Conservation (phyloP, 2,797 vertebrate species). For the Limnodromus scolopaceus region DNA sequence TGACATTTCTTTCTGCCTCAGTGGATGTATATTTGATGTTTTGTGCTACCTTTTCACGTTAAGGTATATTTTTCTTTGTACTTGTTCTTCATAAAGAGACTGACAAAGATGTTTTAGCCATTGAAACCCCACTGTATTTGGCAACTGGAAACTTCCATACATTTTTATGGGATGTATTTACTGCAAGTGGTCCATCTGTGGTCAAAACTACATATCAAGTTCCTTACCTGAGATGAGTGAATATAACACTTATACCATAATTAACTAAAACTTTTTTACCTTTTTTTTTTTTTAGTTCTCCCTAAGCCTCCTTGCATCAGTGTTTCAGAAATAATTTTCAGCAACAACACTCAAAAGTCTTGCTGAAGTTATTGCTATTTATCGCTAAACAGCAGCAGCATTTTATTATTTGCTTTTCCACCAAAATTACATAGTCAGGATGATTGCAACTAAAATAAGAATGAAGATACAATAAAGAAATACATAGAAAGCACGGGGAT, state of each 20-base stretch:
- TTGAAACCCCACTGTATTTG: background rate
- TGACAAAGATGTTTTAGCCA: background rate
- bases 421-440: background rate
- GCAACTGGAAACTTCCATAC: background rate
- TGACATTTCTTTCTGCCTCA: background rate
- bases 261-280: background rate
- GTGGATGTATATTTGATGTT: background rate
- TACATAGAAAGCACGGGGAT: background rate
- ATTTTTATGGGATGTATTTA: background rate
- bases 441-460: background rate
- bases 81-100: background rate
- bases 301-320: background rate
- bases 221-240: background rate
- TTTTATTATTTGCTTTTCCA: background rate
- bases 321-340: background rate
- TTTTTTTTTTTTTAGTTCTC: background rate
- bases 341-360: background rate
- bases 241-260: background rate
- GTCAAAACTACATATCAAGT: background rate
- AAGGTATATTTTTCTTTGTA: background rate
- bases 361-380: background rate
- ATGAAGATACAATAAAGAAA: background rate
- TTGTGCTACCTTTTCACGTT: background rate
- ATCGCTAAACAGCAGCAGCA: background rate
- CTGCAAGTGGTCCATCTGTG: background rate